A percentile compares a stretch with the other conserved stretches of the same genome.
These are phyloP conservation scores for Pseudolaguvia tuberculata DNA, from an alignment of 2,113 vertebrate species.

Conservation along the genomic window DNA sequence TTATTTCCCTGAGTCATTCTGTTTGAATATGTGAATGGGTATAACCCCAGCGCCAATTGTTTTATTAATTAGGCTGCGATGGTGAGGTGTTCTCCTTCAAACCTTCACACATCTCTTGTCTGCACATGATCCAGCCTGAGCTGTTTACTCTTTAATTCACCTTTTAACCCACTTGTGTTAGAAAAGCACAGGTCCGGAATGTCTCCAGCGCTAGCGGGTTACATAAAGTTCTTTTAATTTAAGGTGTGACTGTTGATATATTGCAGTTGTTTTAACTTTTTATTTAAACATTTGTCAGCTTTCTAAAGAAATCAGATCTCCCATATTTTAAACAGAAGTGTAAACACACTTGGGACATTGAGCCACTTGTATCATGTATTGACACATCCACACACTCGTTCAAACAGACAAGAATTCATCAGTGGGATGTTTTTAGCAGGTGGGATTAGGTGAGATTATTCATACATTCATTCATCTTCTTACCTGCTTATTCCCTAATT, in stretches of 20 bases:
- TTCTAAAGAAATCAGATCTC: not conserved
- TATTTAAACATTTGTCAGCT: not conserved
- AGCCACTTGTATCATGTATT: not conserved
- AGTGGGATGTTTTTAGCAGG: not conserved
- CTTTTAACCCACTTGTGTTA: not conserved
- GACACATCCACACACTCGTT: not conserved
- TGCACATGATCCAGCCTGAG: conserved; percentile 34
- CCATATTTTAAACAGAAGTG: not conserved
- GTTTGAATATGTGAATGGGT: conserved; percentile 37
- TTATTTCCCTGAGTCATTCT: conserved; percentile 51
- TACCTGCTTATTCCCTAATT: too few relatives aligned
- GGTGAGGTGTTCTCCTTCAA: conserved; percentile 10
- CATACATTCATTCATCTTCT: too few relatives aligned
- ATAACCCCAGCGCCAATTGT: conserved; percentile 35
- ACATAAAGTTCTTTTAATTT: not conserved
- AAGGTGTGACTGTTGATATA: not conserved
- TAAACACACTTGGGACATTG: not conserved
- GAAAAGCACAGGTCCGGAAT: not conserved
- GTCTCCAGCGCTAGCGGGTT: not conserved
- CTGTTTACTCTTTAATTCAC: conserved; percentile 23
- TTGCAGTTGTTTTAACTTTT: not conserved
- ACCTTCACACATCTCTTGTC: conserved; percentile 16
- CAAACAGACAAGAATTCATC: not conserved
- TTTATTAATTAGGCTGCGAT: conserved; percentile 33
- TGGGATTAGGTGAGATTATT: not conserved